Evolutionary conservation across 2,797 vertebrate genomes (phyloP), one percentile per base, ranked within the genome.

Genomic region (Scolopax rusticola): DNA sequence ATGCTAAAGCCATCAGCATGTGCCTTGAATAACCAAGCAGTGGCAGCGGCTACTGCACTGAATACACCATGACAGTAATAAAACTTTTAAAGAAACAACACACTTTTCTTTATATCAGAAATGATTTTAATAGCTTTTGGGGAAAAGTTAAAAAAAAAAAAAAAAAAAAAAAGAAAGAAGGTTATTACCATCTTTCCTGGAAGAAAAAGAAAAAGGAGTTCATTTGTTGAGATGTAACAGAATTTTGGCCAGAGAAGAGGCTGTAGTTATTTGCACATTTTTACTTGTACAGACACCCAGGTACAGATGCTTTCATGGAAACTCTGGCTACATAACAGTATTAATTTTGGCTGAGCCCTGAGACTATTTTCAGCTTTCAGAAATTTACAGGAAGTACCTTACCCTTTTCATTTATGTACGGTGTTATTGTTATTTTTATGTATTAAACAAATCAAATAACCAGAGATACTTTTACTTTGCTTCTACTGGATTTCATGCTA

Each of bases 271-370:
- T 97, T 97, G 82, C 40, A 90, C 84, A 92, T 69, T 94, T 97
- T 97, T 97, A 94, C 91, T 95, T 95, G 90, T 89, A 82, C 61
- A 89, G 96, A 97, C 92, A 97, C 84, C 47, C 81, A 93, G 95
- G 91, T 94, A 95, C 84, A 94, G 88, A 91, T 67, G 87, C 86
- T 97, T 97, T 97, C 95, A 97, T 96, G 96, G 95, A 97, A 98
- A 96, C 82, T 94, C 81, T 98, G 95, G 93, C 95, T 94, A 65
- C 77, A 78, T 63, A 87, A 75, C 69, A 60, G 33, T 97, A 94
- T 97, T 98, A 97, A 95, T 95, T 96, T 98, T 98, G 95, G 97
- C 93, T 80, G 51, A 86, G 60, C 51, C 82, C 63, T 17, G 40
- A 87, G 89, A 93, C 95, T 98, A 97, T 97, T 98, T 98, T 97